Evolutionary conservation across 1,140 invertebrate species (phyloP).

Genomic region (Pseudachorutes palmiensis): DNA sequence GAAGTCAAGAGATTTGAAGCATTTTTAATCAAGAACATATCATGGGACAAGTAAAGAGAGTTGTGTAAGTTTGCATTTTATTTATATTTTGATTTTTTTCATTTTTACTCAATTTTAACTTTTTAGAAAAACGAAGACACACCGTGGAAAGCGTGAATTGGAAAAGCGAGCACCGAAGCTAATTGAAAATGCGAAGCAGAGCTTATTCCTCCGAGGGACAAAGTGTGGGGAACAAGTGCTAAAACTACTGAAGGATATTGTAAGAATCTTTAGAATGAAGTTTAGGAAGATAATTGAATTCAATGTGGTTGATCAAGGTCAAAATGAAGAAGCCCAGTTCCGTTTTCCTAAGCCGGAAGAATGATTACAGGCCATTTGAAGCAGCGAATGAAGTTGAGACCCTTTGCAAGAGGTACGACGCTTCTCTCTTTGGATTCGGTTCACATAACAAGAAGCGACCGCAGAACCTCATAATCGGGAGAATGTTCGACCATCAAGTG

Average conservation of each 20-base stretch:
- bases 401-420: constrained; percentile 75
- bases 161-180: constrained; percentile 74
- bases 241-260: constrained; percentile 76
- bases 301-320: constrained; percentile 47
- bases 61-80: constrained; percentile 33
- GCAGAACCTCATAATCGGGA: constrained; percentile 75
- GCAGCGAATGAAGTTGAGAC: constrained; percentile 71
- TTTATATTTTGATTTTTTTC: neutral
- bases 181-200: constrained; percentile 76
- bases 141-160: constrained; percentile 75
- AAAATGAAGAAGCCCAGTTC: constrained; percentile 77
- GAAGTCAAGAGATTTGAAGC: neutral
- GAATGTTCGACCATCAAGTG: constrained; percentile 80
- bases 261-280: constrained; percentile 42
- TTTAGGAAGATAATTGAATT: neutral
- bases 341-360: constrained; percentile 65
- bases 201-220: constrained; percentile 74
- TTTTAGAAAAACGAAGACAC: constrained; percentile 76
- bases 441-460: constrained; percentile 92
- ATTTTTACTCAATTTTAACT: constrained; percentile 16
- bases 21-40: too few relatives aligned
- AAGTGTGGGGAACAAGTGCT: constrained; percentile 69
- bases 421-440: constrained; percentile 79
- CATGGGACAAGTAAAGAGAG: constrained; percentile 36
- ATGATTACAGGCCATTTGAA: constrained; percentile 80